Base-by-base conservation (phyloP, 2,113 vertebrate genomes). In the Anthoscopus minutus region DNA sequence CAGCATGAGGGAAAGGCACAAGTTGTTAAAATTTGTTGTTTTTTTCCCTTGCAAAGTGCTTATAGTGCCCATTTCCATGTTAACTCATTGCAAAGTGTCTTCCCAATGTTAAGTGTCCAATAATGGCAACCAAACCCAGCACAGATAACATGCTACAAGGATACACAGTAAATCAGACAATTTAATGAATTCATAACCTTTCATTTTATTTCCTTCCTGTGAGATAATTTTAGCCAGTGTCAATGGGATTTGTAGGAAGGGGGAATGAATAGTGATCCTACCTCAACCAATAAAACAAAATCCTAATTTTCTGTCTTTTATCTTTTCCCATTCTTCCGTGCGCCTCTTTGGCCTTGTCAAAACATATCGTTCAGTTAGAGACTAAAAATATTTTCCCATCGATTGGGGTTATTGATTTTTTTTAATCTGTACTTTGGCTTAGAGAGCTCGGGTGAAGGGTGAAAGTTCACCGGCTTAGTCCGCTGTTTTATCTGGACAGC, bases 371-470 rank as follows among this genome's bases (percentile, higher is more conserved):
- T 98, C 98, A 98, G 98, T 98, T 98, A 98, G 98, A 98, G 98
- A 98, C 97, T 97, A 98, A 98, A 98, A 98, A 98, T 98, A 98
- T 98, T 98, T 98, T 98, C 97, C 88, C 97, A 99, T 98, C 97
- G 98, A 98, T 98, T 98, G 97, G 96, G 90, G 96, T 93, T 97
- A 98, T 98, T 98, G 98, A 98, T 98, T 99, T 99, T 98, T 98
- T 98, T 98, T 97, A 98, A 98, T 98, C 98, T 98, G 98, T 98
- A 97, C 98, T 98, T 98, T 98, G 98, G 98, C 97, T 98, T 98
- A 98, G 98, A 98, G 98, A 98, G 98, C 97, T 93, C 11, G 97
- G 98, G 98, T 98, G 98, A 98, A 98, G 98, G 98, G 98, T 98
- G 97, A 98, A 98, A 98, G 98, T 98, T 98, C 98, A 98, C 92